Conservation (phyloP, 35 echinoderm and acorn worm species). For the Heliocidaris tuberculata region DNA sequence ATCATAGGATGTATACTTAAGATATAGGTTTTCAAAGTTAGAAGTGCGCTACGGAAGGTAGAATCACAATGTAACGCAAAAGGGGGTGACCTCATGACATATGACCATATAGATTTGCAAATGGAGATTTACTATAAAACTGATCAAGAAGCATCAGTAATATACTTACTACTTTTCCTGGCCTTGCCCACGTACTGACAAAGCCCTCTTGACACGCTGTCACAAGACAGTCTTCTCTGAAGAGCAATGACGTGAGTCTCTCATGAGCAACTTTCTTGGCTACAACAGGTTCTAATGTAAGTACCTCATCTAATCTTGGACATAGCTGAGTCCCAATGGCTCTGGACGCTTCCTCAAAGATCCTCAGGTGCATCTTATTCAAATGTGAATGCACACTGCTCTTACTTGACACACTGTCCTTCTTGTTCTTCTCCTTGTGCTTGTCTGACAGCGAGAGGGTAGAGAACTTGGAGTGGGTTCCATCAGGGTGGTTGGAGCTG, state of each 20-base stretch:
- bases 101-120: neutral
- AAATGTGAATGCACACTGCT: constrained; percentile 82
- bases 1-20: too few relatives aligned
- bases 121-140: neutral
- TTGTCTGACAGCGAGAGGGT: constrained; percentile 82
- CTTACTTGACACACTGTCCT: constrained; percentile 89
- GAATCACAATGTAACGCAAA: too few relatives aligned
- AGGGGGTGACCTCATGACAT: too few relatives aligned
- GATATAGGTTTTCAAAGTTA: too few relatives aligned
- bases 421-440: constrained; percentile 91
- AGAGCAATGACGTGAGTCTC: constrained; percentile 84
- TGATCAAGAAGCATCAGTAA: too few relatives aligned
- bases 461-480: constrained; percentile 71
- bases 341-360: constrained; percentile 78
- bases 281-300: constrained; percentile 85
- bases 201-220: constrained; percentile 97
- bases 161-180: constrained; percentile 99
- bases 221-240: constrained; percentile 93
- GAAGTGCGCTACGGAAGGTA: too few relatives aligned
- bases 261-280: constrained; percentile 97
- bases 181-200: constrained; percentile 95
- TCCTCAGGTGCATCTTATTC: constrained; percentile 89
- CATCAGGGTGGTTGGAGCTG: constrained; percentile 64
- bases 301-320: constrained; percentile 87
- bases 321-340: constrained; percentile 87